A percentile compares a stretch with the other conserved stretches of the same genome.
These are phyloP conservation scores for Acanthosepion pharaonis DNA, from an alignment of 2,888 invertebrate species.

Conservation along the genomic window DNA sequence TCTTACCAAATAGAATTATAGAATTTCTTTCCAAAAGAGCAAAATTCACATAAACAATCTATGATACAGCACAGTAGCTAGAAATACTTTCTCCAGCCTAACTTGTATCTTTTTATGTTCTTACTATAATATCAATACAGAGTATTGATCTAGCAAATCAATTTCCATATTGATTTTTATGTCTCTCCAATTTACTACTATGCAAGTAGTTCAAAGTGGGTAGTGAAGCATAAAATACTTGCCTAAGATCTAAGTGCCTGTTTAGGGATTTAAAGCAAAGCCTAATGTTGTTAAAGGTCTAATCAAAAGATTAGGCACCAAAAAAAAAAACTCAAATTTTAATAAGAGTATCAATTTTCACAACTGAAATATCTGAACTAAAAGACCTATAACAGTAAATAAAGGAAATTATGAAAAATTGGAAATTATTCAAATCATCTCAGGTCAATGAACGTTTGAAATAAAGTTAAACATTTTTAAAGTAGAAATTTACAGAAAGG, in stretches of 20 bases:
- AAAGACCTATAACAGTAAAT: not conserved
- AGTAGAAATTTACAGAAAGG: not conserved
- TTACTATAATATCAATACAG: not conserved
- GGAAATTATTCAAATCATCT: not conserved
- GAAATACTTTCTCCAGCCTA: constrained; percentile 9
- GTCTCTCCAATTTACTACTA: constrained; percentile 12
- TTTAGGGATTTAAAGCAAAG: not conserved
- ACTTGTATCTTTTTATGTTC: constrained; percentile 4
- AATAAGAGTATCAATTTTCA: not conserved
- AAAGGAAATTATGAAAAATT: not conserved
- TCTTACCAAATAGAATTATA: not conserved
- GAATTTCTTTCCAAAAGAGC: not conserved
- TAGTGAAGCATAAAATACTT: constrained; percentile 33
- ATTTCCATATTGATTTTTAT: constrained; percentile 2
- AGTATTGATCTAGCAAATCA: not conserved
- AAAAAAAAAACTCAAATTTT: not conserved
- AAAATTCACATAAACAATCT: not conserved
- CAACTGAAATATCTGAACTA: not conserved
- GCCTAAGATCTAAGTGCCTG: not conserved
- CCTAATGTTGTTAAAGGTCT: not conserved
- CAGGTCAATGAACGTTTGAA: not conserved
- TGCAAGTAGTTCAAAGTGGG: not conserved
- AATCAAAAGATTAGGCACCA: not conserved
- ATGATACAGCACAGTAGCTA: not conserved
- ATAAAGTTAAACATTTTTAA: not conserved